Conservation (phyloP, 2,113 vertebrate species). For the Apus apus region DNA sequence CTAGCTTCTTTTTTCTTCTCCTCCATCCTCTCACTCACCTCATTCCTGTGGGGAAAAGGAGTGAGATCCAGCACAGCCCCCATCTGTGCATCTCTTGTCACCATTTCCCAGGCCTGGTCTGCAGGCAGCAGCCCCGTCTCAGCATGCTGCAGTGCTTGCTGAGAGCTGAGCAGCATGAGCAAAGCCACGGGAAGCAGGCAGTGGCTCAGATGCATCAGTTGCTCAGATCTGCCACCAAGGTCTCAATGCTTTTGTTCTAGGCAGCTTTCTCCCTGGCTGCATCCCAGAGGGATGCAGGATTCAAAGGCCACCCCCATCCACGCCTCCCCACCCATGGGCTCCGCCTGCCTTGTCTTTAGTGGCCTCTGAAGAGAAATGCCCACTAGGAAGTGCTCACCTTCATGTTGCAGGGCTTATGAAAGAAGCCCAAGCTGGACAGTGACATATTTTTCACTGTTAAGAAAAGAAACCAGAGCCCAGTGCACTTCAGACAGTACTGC, state of each 20-base stretch:
- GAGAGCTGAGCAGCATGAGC: not conserved
- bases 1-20: not conserved
- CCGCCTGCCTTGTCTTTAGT: not conserved
- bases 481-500: not conserved
- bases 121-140: not conserved
- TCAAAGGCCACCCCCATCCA: not conserved
- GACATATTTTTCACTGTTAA: not conserved
- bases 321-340: not conserved
- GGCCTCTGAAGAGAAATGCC: not conserved
- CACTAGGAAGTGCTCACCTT: not conserved
- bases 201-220: not conserved
- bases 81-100: not conserved
- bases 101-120: not conserved
- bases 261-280: conserved; percentile 12
- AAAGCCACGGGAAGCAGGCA: not conserved
- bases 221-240: not conserved
- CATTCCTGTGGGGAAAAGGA: not conserved
- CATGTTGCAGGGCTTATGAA: not conserved
- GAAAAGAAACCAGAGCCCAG: not conserved
- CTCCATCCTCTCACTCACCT: not conserved
- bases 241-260: not conserved
- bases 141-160: not conserved
- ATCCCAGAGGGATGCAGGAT: not conserved
- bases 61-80: not conserved
- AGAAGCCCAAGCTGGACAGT: not conserved